Evolutionary conservation across 2,888 invertebrate species (phyloP).

Genomic region (Lymantria monacha): DNA sequence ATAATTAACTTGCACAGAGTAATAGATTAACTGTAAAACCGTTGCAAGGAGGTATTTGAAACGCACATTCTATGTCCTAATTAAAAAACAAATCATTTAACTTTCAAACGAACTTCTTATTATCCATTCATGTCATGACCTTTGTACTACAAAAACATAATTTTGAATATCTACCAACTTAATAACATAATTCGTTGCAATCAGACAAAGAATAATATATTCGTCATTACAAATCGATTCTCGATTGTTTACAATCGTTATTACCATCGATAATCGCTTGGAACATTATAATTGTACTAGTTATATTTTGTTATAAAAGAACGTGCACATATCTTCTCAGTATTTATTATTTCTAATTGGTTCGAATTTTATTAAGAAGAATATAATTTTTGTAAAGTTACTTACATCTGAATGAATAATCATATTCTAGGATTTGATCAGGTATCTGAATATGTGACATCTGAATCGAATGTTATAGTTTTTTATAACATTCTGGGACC

Average conservation of each 20-base stretch:
- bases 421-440: too few species aligned
- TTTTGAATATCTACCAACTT: slow-evolving; percentile 5
- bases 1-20: too few species aligned
- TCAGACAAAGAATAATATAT: slow-evolving; percentile 19
- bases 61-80: too few species aligned
- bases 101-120: not conserved
- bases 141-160: not conserved
- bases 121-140: not conserved
- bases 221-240: slow-evolving; percentile 26
- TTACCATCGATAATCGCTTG: slow-evolving; percentile 19
- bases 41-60: too few species aligned
- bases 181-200: slow-evolving; percentile 27
- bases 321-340: not conserved
- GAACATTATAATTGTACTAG: slow-evolving; percentile 14
- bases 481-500: too few species aligned
- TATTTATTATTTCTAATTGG: too few species aligned
- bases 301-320: not conserved
- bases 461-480: too few species aligned
- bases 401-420: too few species aligned
- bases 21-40: too few species aligned
- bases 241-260: slow-evolving; percentile 27
- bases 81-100: not conserved
- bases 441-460: too few species aligned
- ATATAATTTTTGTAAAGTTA: too few species aligned
- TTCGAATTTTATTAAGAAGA: too few species aligned